Conservation (phyloP, 2,888 invertebrate species). For the Rhingia rostrata region DNA sequence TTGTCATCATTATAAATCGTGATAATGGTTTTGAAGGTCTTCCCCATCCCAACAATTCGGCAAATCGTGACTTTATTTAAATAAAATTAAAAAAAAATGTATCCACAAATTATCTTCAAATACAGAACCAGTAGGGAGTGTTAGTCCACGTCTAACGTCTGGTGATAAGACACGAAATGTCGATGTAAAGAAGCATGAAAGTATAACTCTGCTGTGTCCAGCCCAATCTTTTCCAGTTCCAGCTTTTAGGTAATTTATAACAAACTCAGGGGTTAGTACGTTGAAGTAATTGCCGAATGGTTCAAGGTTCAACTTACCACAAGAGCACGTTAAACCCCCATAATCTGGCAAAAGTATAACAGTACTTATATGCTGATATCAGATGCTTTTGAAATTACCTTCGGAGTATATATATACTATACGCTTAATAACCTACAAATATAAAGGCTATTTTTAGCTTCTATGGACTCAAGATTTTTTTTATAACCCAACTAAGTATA, state of each 20-base stretch:
- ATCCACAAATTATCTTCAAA: not conserved
- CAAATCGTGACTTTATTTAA: not conserved
- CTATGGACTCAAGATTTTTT: no score
- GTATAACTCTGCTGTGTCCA: constrained; percentile 85
- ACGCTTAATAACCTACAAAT: no score
- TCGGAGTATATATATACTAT: no score
- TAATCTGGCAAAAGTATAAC: no score
- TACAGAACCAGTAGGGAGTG: constrained; percentile 83
- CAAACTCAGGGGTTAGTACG: not conserved
- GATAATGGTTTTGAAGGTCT: not conserved
- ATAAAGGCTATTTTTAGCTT: no score
- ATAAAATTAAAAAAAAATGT: not conserved
- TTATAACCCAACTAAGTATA: no score
- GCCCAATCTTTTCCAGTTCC: constrained; percentile 88
- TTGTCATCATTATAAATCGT: not conserved
- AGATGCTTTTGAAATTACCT: no score
- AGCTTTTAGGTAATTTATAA: constrained; percentile 84
- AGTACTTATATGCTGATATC: no score
- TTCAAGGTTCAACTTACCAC: no score
- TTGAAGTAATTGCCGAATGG: not conserved
- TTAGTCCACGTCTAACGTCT: constrained; percentile 87
- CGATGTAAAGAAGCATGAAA: constrained; percentile 57
- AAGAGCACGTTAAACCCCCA: no score
- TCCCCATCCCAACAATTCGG: constrained; percentile 21
- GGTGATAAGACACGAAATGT: constrained; percentile 84